Conservation (phyloP, 2,888 invertebrate genomes). For the Strigamia crassipes region DNA sequence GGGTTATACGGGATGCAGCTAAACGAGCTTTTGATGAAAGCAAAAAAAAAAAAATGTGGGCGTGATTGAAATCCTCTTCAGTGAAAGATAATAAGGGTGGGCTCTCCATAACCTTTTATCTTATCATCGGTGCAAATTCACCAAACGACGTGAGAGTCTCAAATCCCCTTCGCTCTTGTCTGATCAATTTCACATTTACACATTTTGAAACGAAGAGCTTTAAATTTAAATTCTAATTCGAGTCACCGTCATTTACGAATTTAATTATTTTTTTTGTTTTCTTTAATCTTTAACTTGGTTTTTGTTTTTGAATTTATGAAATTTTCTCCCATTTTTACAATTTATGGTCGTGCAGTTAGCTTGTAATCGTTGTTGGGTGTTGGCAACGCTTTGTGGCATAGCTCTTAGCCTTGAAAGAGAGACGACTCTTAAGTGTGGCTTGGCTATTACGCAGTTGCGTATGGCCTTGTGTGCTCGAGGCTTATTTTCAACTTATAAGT, state of each 20-base stretch:
- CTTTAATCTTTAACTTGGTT: not conserved
- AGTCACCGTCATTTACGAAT: not conserved
- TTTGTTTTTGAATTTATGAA: conserved; percentile 19
- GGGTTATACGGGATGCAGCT: conserved; percentile 22
- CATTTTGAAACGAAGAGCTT: conserved; percentile 6
- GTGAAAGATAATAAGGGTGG: conserved; percentile 42
- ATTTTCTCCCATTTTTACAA: not conserved
- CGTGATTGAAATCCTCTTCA: conserved; percentile 41
- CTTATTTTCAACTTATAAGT: conserved; percentile 44
- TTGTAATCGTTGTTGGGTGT: conserved; percentile 42
- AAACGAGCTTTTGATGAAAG: conserved; percentile 47
- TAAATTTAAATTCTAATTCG: conserved; percentile 42
- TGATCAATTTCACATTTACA: conserved; percentile 42
- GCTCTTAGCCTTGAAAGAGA: conserved; percentile 40
- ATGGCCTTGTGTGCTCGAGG: conserved; percentile 44
- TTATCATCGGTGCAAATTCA: conserved; percentile 40
- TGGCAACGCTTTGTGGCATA: conserved; percentile 32
- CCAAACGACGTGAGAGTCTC: conserved; percentile 36
- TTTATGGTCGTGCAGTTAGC: conserved; percentile 28
- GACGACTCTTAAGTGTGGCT: conserved; percentile 35
- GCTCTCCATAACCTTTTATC: conserved; percentile 42
- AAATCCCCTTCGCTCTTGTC: conserved; percentile 32
- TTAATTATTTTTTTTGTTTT: not conserved
- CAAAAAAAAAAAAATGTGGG: conserved; percentile 44
- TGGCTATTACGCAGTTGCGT: conserved; percentile 32